Evolutionary conservation across 2,888 invertebrate genomes (phyloP).

Genomic region (Junonia oenone): DNA sequence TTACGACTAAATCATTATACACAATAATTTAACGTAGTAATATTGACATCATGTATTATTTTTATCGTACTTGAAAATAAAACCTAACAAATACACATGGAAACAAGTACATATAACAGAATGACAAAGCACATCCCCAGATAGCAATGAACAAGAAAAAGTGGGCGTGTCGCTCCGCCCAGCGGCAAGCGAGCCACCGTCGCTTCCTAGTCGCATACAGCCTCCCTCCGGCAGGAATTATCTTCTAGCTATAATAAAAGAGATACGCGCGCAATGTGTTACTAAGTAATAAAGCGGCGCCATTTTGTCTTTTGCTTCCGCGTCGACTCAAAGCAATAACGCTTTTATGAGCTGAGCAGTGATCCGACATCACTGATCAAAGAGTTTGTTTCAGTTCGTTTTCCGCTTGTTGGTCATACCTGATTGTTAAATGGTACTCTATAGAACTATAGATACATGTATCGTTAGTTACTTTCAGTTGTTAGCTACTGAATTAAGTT

Average conservation of each 20-base stretch:
- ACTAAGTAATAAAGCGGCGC: conserved; percentile 78
- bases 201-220: conserved; percentile 61
- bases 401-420: conserved; percentile 65
- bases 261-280: conserved; percentile 73
- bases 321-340: conserved; percentile 59
- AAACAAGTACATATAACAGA: conserved; percentile 19
- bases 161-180: conserved; percentile 77
- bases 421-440: conserved; percentile 63
- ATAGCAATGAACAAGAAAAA: conserved; percentile 57
- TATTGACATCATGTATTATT: background rate
- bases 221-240: conserved; percentile 57
- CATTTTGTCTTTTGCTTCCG: conserved; percentile 73
- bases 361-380: conserved; percentile 69
- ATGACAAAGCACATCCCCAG: conserved; percentile 43
- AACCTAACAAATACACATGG: conserved; percentile 6
- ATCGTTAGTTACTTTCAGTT: conserved; percentile 53
- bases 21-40: no score
- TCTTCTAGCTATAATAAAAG: conserved; percentile 73
- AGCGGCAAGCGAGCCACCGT: conserved; percentile 39
- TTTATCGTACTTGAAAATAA: background rate
- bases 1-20: no score
- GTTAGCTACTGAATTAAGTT: conserved; percentile 30
- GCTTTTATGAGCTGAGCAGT: conserved; percentile 66
- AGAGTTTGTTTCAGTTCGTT: conserved; percentile 62
- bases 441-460: no score